A percentile compares a stretch with the other conserved stretches of the same genome.
These are phyloP conservation scores for Etheostoma cragini DNA, from an alignment of 2,113 vertebrate species.

Conservation along the genomic window DNA sequence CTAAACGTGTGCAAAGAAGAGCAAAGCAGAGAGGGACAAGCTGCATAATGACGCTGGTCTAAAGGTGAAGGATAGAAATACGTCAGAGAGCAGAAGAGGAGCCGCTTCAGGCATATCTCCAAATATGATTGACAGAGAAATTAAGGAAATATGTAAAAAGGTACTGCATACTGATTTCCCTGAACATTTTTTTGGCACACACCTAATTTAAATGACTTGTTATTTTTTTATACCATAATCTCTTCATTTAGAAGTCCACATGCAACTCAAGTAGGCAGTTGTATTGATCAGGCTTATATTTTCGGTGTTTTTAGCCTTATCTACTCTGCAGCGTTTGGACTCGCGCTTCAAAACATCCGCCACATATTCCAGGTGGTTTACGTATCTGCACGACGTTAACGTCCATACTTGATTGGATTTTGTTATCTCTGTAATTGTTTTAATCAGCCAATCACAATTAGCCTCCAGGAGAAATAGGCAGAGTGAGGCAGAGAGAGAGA, in stretches of 20 bases:
- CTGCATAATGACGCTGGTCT: slow-evolving; percentile 46
- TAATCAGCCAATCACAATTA: slow-evolving; percentile 74
- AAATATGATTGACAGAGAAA: slow-evolving; percentile 1
- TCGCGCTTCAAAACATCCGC: slow-evolving; percentile 20
- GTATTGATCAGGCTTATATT: slow-evolving; percentile 36
- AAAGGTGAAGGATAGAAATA: slow-evolving; percentile 49
- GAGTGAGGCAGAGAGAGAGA: neutral
- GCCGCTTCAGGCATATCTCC: neutral
- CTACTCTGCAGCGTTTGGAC: slow-evolving; percentile 9
- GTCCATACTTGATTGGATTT: slow-evolving; percentile 70
- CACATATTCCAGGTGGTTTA: slow-evolving; percentile 52
- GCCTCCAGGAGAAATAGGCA: slow-evolving; percentile 41
- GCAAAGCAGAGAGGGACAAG: slow-evolving; percentile 1
- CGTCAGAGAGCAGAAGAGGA: neutral
- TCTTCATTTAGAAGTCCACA: neutral
- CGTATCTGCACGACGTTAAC: slow-evolving; percentile 56
- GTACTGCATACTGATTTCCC: slow-evolving; percentile 7
- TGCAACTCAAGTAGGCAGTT: slow-evolving; percentile 6
- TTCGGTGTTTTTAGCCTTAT: slow-evolving; percentile 34
- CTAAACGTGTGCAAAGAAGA: slow-evolving; percentile 48
- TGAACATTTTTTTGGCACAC: neutral
- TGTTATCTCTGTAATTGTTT: slow-evolving; percentile 76
- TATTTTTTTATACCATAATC: neutral
- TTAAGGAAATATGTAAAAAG: slow-evolving; percentile 16
- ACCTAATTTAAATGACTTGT: neutral